Evolutionary conservation across 2,797 vertebrate genomes (phyloP), one percentile per base, ranked within the genome.

Genomic region (Psittacula echo): DNA sequence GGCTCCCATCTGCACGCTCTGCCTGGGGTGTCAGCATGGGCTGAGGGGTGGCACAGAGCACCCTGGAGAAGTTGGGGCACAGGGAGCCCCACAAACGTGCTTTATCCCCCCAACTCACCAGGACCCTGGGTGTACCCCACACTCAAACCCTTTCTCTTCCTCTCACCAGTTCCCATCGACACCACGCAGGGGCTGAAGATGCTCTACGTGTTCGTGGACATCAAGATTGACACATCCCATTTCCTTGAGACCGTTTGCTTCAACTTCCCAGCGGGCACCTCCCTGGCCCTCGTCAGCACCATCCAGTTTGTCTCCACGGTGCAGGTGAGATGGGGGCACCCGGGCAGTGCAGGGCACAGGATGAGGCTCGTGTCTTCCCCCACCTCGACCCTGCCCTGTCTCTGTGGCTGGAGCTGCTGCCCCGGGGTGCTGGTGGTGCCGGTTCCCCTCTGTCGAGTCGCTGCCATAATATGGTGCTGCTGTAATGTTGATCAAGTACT

Each of bases 141-240:
- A 11, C 47, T 94, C 73, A 82, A 11, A 9, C 48, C 30, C 13
- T 60, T 7, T 94, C 48, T 84, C 91, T 93, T 70, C 74, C 78
- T 42, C 81, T 93, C 29, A 42, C 94, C 94, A 99, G 99, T 99
- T 95, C 99, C 99, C 85, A 99, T 99, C 42, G 99, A 99, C 54
- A 95, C 98, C 81, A 99, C 98, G 0, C 98, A 97, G 62, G 99
- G 99, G 29, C 98, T 99, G 95, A 98, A 99, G 97, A 99, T 99
- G 98, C 98, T 99, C 18, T 99, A 99, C 7, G 98, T 99, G 94
- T 99, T 99, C 22, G 99, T 99, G 96, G 99, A 99, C 90, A 99
- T 99, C 97, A 99, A 99, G 98, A 99, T 99, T 58, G 99, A 99
- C 97, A 98, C 98, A 2, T 95, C 98, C 34, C 99, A 99, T 98